Conservation (phyloP, 2,113 vertebrate species). For the Nansenia antarctica region DNA sequence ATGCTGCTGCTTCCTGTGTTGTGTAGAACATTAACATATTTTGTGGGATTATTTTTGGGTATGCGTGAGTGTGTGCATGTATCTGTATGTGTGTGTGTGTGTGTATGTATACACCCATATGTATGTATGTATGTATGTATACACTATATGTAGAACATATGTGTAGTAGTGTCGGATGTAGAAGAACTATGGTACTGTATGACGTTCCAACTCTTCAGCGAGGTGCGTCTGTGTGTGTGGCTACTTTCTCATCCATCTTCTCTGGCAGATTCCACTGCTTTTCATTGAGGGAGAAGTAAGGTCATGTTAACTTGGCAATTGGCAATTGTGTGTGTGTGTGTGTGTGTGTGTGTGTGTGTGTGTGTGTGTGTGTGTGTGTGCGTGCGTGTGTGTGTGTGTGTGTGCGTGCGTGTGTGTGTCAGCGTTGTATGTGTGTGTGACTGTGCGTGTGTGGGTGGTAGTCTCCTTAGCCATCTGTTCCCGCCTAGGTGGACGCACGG, state of each 20-base stretch:
- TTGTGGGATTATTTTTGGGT: constrained; percentile 8
- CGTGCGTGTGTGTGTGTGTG: constrained; percentile 30
- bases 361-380: constrained; percentile 2
- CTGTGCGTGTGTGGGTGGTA: constrained; percentile 22
- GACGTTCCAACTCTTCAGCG: no score
- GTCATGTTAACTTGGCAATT: not conserved
- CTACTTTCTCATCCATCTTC: not conserved
- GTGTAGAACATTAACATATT: no score
- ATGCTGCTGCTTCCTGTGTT: no score
- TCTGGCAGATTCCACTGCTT: not conserved
- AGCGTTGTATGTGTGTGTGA: not conserved
- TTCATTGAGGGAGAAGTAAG: not conserved
- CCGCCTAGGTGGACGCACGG: constrained; percentile 37
- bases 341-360: constrained; percentile 15
- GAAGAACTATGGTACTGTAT: no score
- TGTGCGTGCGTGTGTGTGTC: constrained; percentile 29
- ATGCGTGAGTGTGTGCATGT: constrained; percentile 11
- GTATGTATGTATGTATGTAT: not conserved
- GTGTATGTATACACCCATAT: not conserved
- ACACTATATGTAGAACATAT: not conserved
- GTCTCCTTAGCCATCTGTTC: constrained; percentile 64
- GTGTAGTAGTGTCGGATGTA: no score
- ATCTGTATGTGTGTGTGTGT: constrained; percentile 46
- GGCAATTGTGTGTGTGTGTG: constrained; percentile 2
- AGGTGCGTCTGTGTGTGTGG: no score